Percentiles rank a stretch among this genome's conserved stretches.
Conservation (phyloP, 2,113 vertebrate genomes). For the Bolborhynchus lineola region DNA sequence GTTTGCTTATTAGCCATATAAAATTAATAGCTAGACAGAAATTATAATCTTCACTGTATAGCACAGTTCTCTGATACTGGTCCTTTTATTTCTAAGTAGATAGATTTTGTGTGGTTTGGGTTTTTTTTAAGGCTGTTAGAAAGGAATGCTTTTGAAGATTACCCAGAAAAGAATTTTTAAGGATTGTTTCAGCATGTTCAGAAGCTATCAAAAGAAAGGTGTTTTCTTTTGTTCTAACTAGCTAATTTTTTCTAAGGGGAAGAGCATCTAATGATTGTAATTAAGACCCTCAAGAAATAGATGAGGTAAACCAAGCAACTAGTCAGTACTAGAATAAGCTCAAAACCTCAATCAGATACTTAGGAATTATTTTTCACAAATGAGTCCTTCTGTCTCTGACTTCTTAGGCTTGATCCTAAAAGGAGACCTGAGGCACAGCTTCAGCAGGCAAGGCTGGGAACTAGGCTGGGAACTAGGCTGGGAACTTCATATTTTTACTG, state of each 20-base stretch:
- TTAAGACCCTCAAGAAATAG: neutral
- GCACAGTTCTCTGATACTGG: neutral
- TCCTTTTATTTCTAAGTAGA: neutral
- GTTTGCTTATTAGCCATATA: neutral
- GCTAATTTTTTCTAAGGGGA: neutral
- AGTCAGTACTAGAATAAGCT: neutral
- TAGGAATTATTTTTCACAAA: neutral
- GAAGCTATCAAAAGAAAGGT: neutral
- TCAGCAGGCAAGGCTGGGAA: neutral
- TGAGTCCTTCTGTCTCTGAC: neutral
- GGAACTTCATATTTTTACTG: neutral
- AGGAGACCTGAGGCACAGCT: neutral
- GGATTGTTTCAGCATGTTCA: neutral
- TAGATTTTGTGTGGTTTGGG: neutral
- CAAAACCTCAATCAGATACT: neutral
- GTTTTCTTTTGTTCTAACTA: neutral
- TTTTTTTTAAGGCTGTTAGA: neutral
- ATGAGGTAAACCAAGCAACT: neutral
- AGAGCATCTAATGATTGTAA: neutral
- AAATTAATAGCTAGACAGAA: neutral
- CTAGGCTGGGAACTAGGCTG: neutral
- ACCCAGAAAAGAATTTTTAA: neutral
- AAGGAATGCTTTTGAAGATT: slow-evolving; percentile 23
- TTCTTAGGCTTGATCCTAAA: neutral
- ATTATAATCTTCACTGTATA: neutral